Percentiles rank a stretch among this genome's conserved stretches.
Conservation (phyloP, 2,888 invertebrate species). For the Troilus luridus region DNA sequence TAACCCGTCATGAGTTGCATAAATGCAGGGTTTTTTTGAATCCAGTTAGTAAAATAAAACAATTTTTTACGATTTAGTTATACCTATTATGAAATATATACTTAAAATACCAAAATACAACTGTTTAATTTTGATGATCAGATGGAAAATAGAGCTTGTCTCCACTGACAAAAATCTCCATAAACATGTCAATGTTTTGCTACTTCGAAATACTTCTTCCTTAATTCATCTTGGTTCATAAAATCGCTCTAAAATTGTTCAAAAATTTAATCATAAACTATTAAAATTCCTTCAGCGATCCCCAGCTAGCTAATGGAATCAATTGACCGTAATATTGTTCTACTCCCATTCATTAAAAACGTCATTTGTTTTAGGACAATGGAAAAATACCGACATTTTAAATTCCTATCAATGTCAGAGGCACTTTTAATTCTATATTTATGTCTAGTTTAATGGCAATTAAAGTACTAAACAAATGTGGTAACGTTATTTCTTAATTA, state of each 20-base stretch:
- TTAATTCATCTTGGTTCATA: background rate
- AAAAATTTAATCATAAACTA: background rate
- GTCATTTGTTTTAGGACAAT: conserved; percentile 20
- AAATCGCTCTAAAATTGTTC: background rate
- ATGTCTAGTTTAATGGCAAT: background rate
- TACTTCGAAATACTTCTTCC: background rate
- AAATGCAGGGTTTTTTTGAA: too few relatives aligned
- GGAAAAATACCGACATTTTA: background rate
- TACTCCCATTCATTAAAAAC: background rate
- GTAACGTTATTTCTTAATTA: too few relatives aligned
- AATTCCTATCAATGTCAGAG: background rate
- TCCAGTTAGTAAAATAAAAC: too few relatives aligned
- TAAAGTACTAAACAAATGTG: background rate
- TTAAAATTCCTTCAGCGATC: background rate
- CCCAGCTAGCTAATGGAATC: background rate
- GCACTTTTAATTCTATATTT: background rate
- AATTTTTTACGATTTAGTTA: too few relatives aligned
- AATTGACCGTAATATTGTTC: background rate
- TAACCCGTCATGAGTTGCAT: too few relatives aligned
- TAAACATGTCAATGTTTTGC: too few relatives aligned
- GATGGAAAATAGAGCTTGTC: too few relatives aligned
- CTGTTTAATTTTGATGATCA: too few relatives aligned
- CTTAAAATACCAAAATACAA: too few relatives aligned
- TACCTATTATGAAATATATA: too few relatives aligned
- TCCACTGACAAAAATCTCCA: too few relatives aligned